Base-by-base conservation (phyloP, 2,797 vertebrate genomes). In the Harpagifer antarcticus region DNA sequence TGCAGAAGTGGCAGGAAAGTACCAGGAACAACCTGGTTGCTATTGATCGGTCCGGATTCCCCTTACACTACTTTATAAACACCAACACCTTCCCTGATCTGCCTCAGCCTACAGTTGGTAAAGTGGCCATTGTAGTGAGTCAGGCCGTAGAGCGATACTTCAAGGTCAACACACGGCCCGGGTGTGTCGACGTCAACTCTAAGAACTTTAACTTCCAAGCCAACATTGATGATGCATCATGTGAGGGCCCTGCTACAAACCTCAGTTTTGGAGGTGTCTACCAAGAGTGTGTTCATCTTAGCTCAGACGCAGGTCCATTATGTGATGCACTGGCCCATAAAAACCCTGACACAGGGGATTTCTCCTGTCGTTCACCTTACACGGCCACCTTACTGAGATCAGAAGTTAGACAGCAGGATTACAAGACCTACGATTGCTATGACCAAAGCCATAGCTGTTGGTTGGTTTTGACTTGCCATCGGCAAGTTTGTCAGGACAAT, bases 201-300 rank as follows among this genome's bases (percentile, higher is more conserved):
- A 75, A 92, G 71, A 98, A 98, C 88, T 99, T 96, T 72, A 96
- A 97, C 86, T 98, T 97, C 86, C 94, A 97, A 15, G 97, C 97
- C 68, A 99, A 98, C 17, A 17, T 87, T 0, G 96, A 97, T 0
- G 97, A 98, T 0, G 84, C 88, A 3, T 97, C 97, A 6, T 99
- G 97, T 0, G 3, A 94, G 0, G 96, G 96, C 7, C 85, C 93
- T 0, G 79, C 85, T 27, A 94, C 92, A 68, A 98, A 98, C 63
- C 95, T 98, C 59, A 97, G 96, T 76, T 97, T 99, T 0, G 97
- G 96, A 0, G 97, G 97, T 0, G 83, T 95, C 69, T 99, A 95
- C 78, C 97, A 98, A 83, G 7, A 83, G 54, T 98, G 97, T 27
- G n/a, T 9, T 0, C 55, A 73, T 1, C 2, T 95, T 12, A 90